Percentiles rank a stretch among this genome's conserved stretches.
phyloP scores from a whole-genome alignment of 2,888 invertebrate species.

The Liodrosophila aerea region DNA sequence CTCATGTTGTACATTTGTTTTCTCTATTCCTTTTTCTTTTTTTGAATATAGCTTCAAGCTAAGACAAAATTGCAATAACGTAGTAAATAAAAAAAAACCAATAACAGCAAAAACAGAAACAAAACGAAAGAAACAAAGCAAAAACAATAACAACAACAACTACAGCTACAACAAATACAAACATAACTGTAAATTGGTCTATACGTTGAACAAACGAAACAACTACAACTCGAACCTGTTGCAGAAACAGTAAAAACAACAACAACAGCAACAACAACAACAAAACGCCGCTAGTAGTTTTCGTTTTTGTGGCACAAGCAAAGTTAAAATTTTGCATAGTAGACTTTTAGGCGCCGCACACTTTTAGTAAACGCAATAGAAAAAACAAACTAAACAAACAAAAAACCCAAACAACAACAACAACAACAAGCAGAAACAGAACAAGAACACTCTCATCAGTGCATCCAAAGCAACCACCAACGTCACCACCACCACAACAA shows the following conservation, averaged over 20 bases:
- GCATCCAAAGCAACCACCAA: conserved; percentile 52
- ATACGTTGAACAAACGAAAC: conserved; percentile 33
- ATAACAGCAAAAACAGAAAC: conserved; percentile 20
- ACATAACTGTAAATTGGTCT: conserved; percentile 73
- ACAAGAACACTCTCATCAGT: conserved; percentile 46
- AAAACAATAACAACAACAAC: conserved; percentile 40
- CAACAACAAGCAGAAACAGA: conserved; percentile 31
- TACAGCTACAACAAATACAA: conserved; percentile 32
- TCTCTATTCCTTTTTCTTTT: conserved; percentile 65
- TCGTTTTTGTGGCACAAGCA: conserved; percentile 59
- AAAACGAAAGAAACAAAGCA: conserved; percentile 25
- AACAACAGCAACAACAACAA: conserved; percentile 36
- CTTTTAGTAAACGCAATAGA: conserved; percentile 41
- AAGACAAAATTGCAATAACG: conserved; percentile 47
- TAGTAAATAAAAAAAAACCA: conserved; percentile 34
- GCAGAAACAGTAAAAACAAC: conserved; percentile 45
- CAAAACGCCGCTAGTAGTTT: conserved; percentile 60
- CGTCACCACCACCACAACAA: conserved; percentile 56
- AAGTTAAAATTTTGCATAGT: conserved; percentile 64
- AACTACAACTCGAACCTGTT: conserved; percentile 39
- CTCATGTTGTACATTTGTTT: conserved; percentile 76
- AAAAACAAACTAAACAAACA: conserved; percentile 32
- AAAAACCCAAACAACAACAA: conserved; percentile 14
- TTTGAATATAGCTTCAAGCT: conserved; percentile 68
- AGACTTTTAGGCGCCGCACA: conserved; percentile 73